Percentiles rank a stretch among this genome's conserved stretches.
Evolutionary conservation across 2,888 invertebrate genomes (phyloP).

Genomic region (Clepsis dumicolana): DNA sequence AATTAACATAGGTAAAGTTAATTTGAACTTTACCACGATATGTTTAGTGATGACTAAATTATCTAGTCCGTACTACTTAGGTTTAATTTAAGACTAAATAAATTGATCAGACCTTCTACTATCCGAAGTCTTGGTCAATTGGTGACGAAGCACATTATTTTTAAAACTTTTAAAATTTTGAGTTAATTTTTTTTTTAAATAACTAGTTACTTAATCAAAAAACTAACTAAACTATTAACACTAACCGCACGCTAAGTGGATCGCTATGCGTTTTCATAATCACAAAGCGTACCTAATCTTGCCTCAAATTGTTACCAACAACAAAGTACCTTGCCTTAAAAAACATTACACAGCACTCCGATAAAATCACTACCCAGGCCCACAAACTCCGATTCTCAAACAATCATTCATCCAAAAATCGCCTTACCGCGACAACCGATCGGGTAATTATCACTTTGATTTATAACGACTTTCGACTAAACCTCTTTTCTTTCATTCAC

Average conservation of each 20-base stretch:
- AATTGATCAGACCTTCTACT: too few relatives aligned
- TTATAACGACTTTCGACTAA: slow-evolving; percentile 75
- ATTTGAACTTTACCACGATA: neutral
- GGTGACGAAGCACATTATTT: too few relatives aligned
- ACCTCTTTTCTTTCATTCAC: slow-evolving; percentile 72
- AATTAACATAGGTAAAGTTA: neutral
- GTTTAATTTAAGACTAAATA: too few relatives aligned
- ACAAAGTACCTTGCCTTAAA: neutral
- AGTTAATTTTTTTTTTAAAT: too few relatives aligned
- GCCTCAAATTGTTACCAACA: neutral
- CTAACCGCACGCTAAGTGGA: too few relatives aligned
- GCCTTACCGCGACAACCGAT: slow-evolving; percentile 39
- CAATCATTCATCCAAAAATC: slow-evolving; percentile 39
- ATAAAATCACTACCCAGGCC: neutral
- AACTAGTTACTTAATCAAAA: too few relatives aligned
- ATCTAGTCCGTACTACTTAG: too few relatives aligned
- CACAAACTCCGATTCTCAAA: slow-evolving; percentile 2
- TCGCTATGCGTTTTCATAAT: too few relatives aligned
- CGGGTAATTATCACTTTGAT: slow-evolving; percentile 77
- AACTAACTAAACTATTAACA: too few relatives aligned
- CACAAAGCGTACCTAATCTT: too few relatives aligned
- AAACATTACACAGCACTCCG: neutral
- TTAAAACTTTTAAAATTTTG: too few relatives aligned
- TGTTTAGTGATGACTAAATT: neutral
- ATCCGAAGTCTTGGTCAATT: too few relatives aligned